phyloP scores from a whole-genome alignment of 1,140 invertebrate species.

The Brachionus sp. region DNA sequence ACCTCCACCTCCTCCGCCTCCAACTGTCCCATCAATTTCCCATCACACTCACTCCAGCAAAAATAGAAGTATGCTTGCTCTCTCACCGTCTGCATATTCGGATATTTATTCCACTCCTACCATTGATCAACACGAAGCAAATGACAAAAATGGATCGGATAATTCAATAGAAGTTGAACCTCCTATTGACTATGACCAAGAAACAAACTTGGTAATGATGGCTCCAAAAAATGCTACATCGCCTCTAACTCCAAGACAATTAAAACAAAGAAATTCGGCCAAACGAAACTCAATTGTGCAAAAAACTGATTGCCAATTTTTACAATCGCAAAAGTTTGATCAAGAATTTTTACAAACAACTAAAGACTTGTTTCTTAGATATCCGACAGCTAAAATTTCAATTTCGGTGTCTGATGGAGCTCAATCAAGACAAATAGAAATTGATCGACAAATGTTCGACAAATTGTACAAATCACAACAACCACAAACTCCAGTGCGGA shows the following conservation, averaged over 20 bases:
- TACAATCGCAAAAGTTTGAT: slow-evolving; percentile 27
- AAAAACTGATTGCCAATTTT: slow-evolving; percentile 4
- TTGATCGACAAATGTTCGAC: slow-evolving; percentile 26
- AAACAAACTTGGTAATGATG: slow-evolving; percentile 26
- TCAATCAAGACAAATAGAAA: slow-evolving; percentile 23
- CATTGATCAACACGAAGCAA: background rate
- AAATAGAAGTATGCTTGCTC: background rate
- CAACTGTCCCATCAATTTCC: background rate
- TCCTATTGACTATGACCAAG: slow-evolving; percentile 1
- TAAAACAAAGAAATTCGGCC: slow-evolving; percentile 29
- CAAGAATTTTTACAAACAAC: slow-evolving; percentile 23
- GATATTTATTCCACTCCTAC: background rate
- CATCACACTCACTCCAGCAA: slow-evolving; percentile 4
- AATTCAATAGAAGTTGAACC: background rate
- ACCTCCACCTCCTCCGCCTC: background rate
- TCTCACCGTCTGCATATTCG: background rate
- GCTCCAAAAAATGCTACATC: background rate
- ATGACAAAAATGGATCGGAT: background rate
- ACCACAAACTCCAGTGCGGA: slow-evolving; percentile 14
- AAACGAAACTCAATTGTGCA: slow-evolving; percentile 6
- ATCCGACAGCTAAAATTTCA: slow-evolving; percentile 38
- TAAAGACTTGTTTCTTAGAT: slow-evolving; percentile 5
- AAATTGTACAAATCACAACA: slow-evolving; percentile 25
- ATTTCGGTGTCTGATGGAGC: background rate
- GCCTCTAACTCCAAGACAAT: slow-evolving; percentile 8